Base-by-base conservation (phyloP, 2,888 invertebrate species). In the Polyploca ridens region DNA sequence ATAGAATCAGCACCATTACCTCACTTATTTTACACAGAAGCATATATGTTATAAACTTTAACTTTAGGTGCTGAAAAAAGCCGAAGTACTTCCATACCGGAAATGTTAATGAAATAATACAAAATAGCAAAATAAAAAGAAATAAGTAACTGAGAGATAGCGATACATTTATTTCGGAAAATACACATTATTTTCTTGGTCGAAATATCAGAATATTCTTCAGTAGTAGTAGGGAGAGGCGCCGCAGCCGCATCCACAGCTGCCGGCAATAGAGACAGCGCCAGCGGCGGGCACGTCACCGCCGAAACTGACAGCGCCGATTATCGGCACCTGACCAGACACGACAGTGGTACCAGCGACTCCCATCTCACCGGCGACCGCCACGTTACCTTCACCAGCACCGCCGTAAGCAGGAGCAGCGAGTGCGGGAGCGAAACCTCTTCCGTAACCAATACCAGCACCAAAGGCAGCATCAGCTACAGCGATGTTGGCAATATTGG, bases 331-430 rank as follows among this genome's bases (percentile, higher is more conserved):
- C 71, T 76, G 75, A 27, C 81, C 81, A 1, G 72, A 69, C 14
- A 77, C 68, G 6, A 69, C 70, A 13, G 86, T 76, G 57, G 73
- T 68, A 41, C 85, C 83, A 35, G 72, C 75, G 14, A 83, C 85
- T n/a, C 76, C 78, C 63, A 83, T 68, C 65, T 78, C 77, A 1
- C 84, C 83, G 13, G 70, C 73, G 44, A 80, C 79, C 5, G 71
- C 75, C 33, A 83, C 67, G 62, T 75, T 82, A 59, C 83, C 84
- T 13, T 75, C 49, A 14, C 81, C 81, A 44, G 65, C 64, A 61
- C 76, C 77, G 44, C 75, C 77, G 66, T 74, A 77, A 5, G 74
- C 74, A 38, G 71, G 74, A 11, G 64, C 71, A 60, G 66, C 70
- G 62, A 61, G 65, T 63, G 35, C 65, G 19, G 49, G 49, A 49